Conservation (phyloP, 2,888 invertebrate species). For the Caenorhabditis wallacei region DNA sequence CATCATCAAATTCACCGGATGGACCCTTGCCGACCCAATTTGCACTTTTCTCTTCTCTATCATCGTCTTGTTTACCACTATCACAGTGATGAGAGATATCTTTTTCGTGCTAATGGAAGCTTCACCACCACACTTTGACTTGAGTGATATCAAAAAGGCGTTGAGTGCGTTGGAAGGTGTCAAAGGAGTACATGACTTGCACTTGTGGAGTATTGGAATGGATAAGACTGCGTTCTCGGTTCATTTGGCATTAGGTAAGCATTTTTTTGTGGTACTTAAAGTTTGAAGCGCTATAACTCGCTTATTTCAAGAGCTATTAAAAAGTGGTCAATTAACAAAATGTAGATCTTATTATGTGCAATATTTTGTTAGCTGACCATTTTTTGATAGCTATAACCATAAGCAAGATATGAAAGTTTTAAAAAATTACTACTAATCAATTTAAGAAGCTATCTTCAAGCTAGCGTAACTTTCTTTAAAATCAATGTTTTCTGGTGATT, state of each 20-base stretch:
- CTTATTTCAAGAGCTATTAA: too few species aligned
- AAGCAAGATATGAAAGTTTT: too few species aligned
- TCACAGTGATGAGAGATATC: slow-evolving; percentile 78
- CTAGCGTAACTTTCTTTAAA: neutral
- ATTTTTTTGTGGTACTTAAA: slow-evolving; percentile 2
- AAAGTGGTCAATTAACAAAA: too few species aligned
- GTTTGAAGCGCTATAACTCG: neutral
- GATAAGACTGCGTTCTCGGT: slow-evolving; percentile 97
- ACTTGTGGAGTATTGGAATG: slow-evolving; percentile 97
- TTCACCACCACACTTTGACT: slow-evolving; percentile 86
- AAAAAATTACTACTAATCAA: too few species aligned
- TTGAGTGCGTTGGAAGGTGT: slow-evolving; percentile 93
- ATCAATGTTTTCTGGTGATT: neutral
- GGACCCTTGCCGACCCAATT: slow-evolving; percentile 95
- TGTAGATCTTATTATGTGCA: too few species aligned
- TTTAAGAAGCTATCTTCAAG: too few species aligned
- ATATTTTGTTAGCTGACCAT: too few species aligned
- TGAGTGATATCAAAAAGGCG: slow-evolving; percentile 89
- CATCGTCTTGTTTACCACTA: slow-evolving; percentile 85
- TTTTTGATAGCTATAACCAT: too few species aligned
- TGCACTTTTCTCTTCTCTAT: slow-evolving; percentile 97
- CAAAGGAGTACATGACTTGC: slow-evolving; percentile 93
- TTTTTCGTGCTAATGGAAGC: slow-evolving; percentile 83
- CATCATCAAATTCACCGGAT: slow-evolving; percentile 88
- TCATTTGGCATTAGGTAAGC: slow-evolving; percentile 94